Evolutionary conservation across 2,797 vertebrate genomes (phyloP).

Genomic region (Adrianichthys oophorus): DNA sequence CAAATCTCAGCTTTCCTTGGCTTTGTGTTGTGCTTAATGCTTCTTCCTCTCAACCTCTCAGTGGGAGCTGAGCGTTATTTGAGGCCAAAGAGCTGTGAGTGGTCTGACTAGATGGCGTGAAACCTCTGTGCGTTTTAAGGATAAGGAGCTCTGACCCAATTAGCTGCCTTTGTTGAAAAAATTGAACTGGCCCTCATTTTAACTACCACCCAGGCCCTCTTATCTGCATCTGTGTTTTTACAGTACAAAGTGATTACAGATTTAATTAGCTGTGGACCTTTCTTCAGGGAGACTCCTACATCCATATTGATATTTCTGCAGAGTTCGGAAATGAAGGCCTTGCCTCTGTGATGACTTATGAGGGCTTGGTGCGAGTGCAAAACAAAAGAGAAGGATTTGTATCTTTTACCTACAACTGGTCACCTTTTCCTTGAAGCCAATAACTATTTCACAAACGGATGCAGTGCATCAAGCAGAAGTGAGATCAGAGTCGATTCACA

Average conservation of each 20-base stretch:
- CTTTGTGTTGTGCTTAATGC: neutral
- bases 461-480: constrained; percentile 47
- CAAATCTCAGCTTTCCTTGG: constrained; percentile 26
- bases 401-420: constrained; percentile 56
- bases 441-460: constrained; percentile 45
- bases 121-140: constrained; percentile 42
- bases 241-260: constrained; percentile 74
- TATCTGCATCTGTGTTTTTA: constrained; percentile 63
- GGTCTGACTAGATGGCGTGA: constrained; percentile 20
- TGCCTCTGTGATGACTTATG: constrained; percentile 43
- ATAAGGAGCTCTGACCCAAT: constrained; percentile 70
- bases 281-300: constrained; percentile 74
- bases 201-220: constrained; percentile 20
- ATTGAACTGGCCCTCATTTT: constrained; percentile 58
- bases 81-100: constrained; percentile 38
- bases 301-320: constrained; percentile 74
- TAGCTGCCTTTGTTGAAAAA: constrained; percentile 73
- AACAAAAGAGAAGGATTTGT: constrained; percentile 62
- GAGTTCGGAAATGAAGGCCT: constrained; percentile 47
- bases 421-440: constrained; percentile 56
- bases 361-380: constrained; percentile 35
- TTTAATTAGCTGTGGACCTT: constrained; percentile 77
- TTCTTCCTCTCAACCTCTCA: constrained; percentile 3
- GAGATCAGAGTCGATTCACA: constrained; percentile 47
- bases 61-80: constrained; percentile 5